Evolutionary conservation across 2,888 invertebrate genomes (phyloP), one percentile per base, ranked within the genome.

Genomic region (Caenorhabditis sp.): DNA sequence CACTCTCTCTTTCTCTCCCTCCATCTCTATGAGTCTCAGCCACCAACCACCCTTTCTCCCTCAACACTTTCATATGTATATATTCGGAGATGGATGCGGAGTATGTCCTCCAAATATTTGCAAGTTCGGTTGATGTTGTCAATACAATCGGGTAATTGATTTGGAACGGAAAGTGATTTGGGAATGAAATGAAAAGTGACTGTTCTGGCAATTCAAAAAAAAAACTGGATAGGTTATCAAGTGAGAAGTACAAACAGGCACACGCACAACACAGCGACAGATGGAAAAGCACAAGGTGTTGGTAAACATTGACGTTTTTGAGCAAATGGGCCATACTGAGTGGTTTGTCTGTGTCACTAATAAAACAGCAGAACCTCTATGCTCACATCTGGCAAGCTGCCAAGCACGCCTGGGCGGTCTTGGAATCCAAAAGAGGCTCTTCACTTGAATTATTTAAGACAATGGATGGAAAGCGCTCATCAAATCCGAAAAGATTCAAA

Each of bases 21-120:
- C 22, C 27, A 27, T 17, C 59, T 26, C 45, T 52, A 45, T 59
- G 20, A 52, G 59, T 59, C 43, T 35, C 52, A 43, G 53, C 59
- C 43, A 58, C 59, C 59, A 39, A 39, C 62, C 27, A 50, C 46
- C 48, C 66, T 17, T 56, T 66, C n/a, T 66, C 13, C 39, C 39
- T 15, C 52, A n/a, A 52, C 37, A 22, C 53, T 53, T 53, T 32
- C 39, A 53, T 39, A 70, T 70, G 70, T 70, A 70, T 70, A 70
- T 61, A 70, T 70, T 70, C 59, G 59, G 70, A 71, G 50, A 71
- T 46, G 50, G 62, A 48, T 43, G 48, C 46, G 55, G 55, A 62
- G 62, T 71, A 63, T 48, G 72, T 72, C 72, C 72, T 72, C 56
- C 58, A 72, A 72, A 72, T 72, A 72, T 72, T 63, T 72, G 72